Base-by-base conservation (phyloP, 2,113 vertebrate genomes). In the Ovibos moschatus region DNA sequence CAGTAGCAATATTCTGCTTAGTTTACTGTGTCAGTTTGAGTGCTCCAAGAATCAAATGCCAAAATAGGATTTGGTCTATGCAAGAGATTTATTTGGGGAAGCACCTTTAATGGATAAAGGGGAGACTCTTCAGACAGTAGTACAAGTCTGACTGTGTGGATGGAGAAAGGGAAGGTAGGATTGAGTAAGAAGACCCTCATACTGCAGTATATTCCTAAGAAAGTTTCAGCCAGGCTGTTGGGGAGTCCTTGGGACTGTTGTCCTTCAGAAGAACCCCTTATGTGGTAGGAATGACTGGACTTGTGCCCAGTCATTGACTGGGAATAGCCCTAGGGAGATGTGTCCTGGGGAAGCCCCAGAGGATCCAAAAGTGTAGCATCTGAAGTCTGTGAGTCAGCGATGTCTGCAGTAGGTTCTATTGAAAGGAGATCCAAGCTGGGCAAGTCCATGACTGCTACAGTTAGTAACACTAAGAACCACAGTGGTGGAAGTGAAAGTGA, bases 321-420 rank as follows among this genome's bases (percentile, higher is more conserved):
- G 50, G 36, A 92, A 74, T 50, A 93, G 71, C 71, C 60, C n/a
- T n/a, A 36, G 28, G 51, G 62, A 93, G 81, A 25, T 30, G 10
- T 97, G 67, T 87, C 19, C n/a, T 67, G 28, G 81, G 86, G 58
- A 79, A 36, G 74, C 14, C 57, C 78, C 45, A 50, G n/a, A 91
- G 58, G 30, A 83, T 64, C 33, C 86, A 92, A 4, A 97, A 55
- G n/a, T 87, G 7, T 71, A 94, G 62, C 60, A 93, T 47, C 45
- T 95, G 62, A 62, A 90, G 53, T 21, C 84, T 89, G 25, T 93
- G 47, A 94, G 40, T 87, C 74, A 82, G 30, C 40, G 79, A 0
- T 96, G 6, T 93, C 64, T 60, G 83, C 33, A 96, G 96, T 43
- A 96, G 36, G 25, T 88, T 97, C 43, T 97, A 4, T 47, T 86